Base-by-base conservation (phyloP, 2,888 invertebrate genomes). In the Coenonympha arcania region DNA sequence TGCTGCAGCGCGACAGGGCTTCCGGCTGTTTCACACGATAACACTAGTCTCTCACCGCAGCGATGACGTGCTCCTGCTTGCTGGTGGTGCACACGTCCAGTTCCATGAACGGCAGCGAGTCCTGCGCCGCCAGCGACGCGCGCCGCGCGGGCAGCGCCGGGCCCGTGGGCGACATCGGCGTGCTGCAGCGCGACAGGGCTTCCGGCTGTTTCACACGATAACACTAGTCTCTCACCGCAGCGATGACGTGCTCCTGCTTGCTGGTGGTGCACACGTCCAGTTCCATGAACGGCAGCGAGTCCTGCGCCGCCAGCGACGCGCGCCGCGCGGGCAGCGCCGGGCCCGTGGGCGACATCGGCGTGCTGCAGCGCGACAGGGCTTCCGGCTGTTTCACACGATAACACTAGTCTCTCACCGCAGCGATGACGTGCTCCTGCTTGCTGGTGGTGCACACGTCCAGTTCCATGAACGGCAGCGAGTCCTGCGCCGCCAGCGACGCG, bases 21-120 rank as follows among this genome's bases (percentile, higher is more conserved):
- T 95, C 95, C 0, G 95, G 95, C 90, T 91, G 68, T 11, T 8
- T n/a, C n/a, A n/a, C n/a, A n/a, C n/a, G n/a, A n/a, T n/a, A n/a
- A n/a, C n/a, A n/a, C n/a, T n/a, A n/a, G n/a, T n/a, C n/a, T n/a
- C 88, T 80, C 62, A 93, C 93, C 71, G 95, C 95, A 6, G 95
- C 94, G 33, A 95, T 93, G 31, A 95, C 91, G 69, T 95, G 95
- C 65, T 95, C 95, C 75, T 95, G 94, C 64, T 93, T 93, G 63
- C 94, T 94, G 9, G 95, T 95, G 2, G 95, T 95, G 70, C 95
- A 95, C 31, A 92, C 92, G 75, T 95, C 95, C 9, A 91, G 87
- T 76, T 95, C 95, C 53, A 91, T 88, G 79, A 95, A 95, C 0
- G 95, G 95, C 62, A 95, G 78, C 51, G 88, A 72, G 65, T 91